Conservation (phyloP, 2,797 vertebrate genomes). For the Ctenopoma kingsleyae region DNA sequence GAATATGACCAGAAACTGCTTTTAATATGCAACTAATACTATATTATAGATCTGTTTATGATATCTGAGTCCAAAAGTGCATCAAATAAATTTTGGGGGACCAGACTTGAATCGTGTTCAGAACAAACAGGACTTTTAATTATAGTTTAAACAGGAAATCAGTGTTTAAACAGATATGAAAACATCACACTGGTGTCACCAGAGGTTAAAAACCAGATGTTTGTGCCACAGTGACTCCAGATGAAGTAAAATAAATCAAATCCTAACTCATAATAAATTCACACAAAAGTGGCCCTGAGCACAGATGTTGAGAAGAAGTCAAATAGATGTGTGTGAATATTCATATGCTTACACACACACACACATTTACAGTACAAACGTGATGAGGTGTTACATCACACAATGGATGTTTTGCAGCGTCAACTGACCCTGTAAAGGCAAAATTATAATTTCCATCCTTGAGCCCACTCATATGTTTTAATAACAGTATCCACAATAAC, state of each 20-base stretch:
- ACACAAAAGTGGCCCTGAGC: not conserved
- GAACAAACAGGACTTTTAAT: not conserved
- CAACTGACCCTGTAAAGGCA: not conserved
- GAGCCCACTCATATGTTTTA: not conserved
- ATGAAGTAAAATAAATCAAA: not conserved
- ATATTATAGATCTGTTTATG: not conserved
- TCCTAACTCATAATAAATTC: not conserved
- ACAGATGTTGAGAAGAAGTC: fast-evolving
- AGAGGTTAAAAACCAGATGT: not conserved
- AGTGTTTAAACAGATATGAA: not conserved
- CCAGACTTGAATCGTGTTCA: not conserved
- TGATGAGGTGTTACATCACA: not conserved
- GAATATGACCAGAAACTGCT: not conserved
- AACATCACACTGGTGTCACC: not conserved
- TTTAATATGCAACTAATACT: not conserved
- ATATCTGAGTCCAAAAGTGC: not conserved
- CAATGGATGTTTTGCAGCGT: not conserved
- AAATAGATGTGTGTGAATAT: not conserved
- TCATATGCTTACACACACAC: not conserved
- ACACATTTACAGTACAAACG: not conserved
- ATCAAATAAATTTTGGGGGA: not conserved
- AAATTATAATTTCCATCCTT: not conserved
- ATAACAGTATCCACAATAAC: not conserved
- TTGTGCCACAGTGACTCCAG: not conserved
- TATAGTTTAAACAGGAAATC: not conserved